Percentiles rank a stretch among this genome's conserved stretches.
Conservation (phyloP, 2,113 vertebrate genomes). For the Lucifuga dentata region DNA sequence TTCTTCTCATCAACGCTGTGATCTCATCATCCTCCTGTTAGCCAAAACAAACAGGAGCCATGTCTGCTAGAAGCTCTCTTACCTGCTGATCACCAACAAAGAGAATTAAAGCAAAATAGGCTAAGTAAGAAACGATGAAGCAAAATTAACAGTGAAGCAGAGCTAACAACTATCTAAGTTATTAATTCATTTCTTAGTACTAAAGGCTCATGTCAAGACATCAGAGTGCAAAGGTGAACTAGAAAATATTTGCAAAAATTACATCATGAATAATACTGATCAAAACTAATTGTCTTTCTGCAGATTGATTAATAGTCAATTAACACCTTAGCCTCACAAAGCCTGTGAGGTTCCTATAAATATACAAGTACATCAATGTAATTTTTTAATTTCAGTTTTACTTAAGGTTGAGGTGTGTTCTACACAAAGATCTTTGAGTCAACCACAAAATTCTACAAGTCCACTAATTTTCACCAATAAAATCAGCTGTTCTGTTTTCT, state of each 20-base stretch:
- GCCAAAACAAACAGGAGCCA: conserved; percentile 16
- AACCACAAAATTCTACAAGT: not conserved
- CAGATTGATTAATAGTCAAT: no score
- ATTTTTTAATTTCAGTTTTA: not conserved
- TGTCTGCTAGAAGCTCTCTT: not conserved
- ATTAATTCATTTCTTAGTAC: no score
- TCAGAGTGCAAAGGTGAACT: no score
- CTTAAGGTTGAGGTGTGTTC: not conserved
- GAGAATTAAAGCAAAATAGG: conserved; percentile 1
- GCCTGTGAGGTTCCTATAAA: no score
- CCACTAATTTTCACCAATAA: not conserved
- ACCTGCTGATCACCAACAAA: not conserved
- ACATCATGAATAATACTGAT: no score
- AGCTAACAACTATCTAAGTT: not conserved
- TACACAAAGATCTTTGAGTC: not conserved
- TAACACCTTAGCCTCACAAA: no score
- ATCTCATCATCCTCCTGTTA: conserved; percentile 14
- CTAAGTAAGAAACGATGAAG: not conserved
- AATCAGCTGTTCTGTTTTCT: not conserved
- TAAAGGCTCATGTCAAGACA: no score
- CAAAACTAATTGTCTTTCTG: no score
- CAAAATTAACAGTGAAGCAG: not conserved
- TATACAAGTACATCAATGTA: no score
- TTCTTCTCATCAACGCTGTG: conserved; percentile 2
- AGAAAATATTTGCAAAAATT: no score